Percentiles rank a stretch among this genome's conserved stretches.
These are phyloP conservation scores for Pemphredon lugubris DNA, from an alignment of 2,888 invertebrate genomes.

Conservation along the genomic window DNA sequence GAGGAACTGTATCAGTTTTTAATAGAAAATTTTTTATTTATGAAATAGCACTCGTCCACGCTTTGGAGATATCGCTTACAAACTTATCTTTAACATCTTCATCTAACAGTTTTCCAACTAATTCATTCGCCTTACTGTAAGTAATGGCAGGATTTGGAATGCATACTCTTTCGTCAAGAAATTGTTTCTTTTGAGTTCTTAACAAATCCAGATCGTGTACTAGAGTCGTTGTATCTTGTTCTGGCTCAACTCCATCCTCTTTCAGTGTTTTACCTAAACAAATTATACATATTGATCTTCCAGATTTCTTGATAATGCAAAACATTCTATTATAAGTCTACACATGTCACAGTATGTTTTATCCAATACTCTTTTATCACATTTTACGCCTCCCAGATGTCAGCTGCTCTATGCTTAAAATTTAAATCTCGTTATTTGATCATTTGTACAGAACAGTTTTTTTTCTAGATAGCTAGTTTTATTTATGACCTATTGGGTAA, in stretches of 20 bases:
- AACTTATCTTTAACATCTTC: constrained; percentile 55
- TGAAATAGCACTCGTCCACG: constrained; percentile 62
- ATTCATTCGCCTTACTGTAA: constrained; percentile 61
- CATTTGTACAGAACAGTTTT: too few relatives aligned
- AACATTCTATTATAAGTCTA: neutral
- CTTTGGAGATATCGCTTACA: constrained; percentile 36
- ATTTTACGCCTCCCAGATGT: too few relatives aligned
- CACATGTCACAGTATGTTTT: too few relatives aligned
- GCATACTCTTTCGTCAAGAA: constrained; percentile 66
- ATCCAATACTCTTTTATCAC: too few relatives aligned
- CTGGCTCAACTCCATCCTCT: constrained; percentile 25
- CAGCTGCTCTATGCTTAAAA: too few relatives aligned
- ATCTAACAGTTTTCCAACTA: constrained; percentile 29
- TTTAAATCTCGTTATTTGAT: too few relatives aligned
- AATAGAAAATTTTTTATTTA: constrained; percentile 17
- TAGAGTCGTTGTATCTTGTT: constrained; percentile 39
- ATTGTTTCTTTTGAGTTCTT: constrained; percentile 65
- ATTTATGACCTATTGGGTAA: too few relatives aligned
- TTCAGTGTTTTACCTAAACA: constrained; percentile 31
- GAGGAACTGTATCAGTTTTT: too few relatives aligned
- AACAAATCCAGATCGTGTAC: constrained; percentile 65
- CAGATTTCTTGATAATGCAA: neutral
- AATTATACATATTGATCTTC: neutral
- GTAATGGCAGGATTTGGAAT: constrained; percentile 73
- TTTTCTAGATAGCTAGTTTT: too few relatives aligned